A percentile compares a stretch with the other conserved stretches of the same genome.
Conservation (phyloP, 1,140 invertebrate species). For the Bradynema listronoti region DNA sequence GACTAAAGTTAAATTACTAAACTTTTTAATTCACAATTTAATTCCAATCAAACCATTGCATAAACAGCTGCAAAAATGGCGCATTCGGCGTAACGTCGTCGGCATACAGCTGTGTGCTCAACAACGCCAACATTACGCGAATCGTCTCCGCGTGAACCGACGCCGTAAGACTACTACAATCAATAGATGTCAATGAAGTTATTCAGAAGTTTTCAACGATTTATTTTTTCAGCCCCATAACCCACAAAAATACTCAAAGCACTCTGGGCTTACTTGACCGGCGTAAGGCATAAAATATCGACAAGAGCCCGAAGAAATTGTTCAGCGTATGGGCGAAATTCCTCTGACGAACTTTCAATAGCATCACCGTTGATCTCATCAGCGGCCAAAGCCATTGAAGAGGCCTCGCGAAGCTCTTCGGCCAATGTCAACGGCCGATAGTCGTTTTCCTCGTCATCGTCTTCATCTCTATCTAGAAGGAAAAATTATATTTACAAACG, state of each 20-base stretch:
- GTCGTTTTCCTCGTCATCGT: too few relatives aligned
- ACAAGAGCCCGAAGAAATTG: slow-evolving; percentile 65
- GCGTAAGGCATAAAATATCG: slow-evolving; percentile 71
- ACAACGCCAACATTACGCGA: slow-evolving; percentile 62
- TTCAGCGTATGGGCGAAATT: slow-evolving; percentile 23
- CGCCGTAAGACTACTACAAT: slow-evolving; percentile 75
- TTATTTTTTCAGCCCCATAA: too few relatives aligned
- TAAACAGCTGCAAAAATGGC: slow-evolving; percentile 63
- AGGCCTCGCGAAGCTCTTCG: too few relatives aligned
- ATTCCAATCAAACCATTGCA: slow-evolving; percentile 46
- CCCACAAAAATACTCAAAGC: background rate
- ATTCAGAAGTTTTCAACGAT: too few relatives aligned
- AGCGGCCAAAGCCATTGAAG: slow-evolving; percentile 12
- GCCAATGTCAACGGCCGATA: too few relatives aligned
- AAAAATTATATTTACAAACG: too few relatives aligned
- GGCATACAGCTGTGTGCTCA: slow-evolving; percentile 63
- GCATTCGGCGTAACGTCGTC: slow-evolving; percentile 58
- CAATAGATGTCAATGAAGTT: slow-evolving; percentile 43
- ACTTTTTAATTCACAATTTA: background rate
- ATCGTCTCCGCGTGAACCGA: slow-evolving; percentile 65
- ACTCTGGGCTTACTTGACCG: slow-evolving; percentile 62
- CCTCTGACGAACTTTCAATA: slow-evolving; percentile 10
- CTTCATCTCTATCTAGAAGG: too few relatives aligned
- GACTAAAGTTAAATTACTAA: slow-evolving; percentile 15
- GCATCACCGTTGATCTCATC: slow-evolving; percentile 7